These are phyloP conservation scores for Acanthopleura granulata DNA, from an alignment of 2,888 invertebrate genomes.

Conservation along the genomic window DNA sequence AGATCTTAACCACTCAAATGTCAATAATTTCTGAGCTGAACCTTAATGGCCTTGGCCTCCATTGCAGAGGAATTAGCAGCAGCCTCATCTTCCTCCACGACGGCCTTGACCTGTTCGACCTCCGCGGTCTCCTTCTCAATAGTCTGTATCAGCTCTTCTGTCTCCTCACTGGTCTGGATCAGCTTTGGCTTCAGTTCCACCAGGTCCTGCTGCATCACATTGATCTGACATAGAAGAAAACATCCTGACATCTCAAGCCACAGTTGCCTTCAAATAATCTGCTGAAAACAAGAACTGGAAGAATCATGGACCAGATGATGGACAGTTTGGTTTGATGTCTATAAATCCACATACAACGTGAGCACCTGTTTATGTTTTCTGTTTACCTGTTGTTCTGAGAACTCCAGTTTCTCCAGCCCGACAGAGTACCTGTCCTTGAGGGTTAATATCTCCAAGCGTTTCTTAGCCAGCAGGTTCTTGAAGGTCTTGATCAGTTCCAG, in stretches of 20 bases:
- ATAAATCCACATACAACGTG: no score
- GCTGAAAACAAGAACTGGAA: no score
- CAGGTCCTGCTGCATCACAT: constrained; percentile 66
- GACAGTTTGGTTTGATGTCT: no score
- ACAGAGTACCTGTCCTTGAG: constrained; percentile 76
- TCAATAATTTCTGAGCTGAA: constrained; percentile 24
- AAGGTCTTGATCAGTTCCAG: constrained; percentile 69
- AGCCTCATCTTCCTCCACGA: constrained; percentile 66
- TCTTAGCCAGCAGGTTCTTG: constrained; percentile 65
- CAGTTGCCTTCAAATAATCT: no score
- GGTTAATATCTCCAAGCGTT: constrained; percentile 65
- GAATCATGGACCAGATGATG: no score
- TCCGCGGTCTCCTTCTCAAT: constrained; percentile 67
- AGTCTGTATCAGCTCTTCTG: constrained; percentile 64
- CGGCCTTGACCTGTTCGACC: constrained; percentile 64
- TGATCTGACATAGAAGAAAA: constrained; percentile 40
- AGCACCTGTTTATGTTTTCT: no score
- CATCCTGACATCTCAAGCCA: no score
- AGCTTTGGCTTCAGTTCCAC: constrained; percentile 65
- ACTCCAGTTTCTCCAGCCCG: constrained; percentile 67
- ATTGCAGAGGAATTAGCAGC: constrained; percentile 62
- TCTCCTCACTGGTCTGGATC: constrained; percentile 65
- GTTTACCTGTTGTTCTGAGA: constrained; percentile 66
- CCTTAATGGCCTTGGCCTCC: constrained; percentile 67
- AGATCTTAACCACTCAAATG: background rate